A percentile compares a stretch with the other conserved stretches of the same genome.
Evolutionary conservation across 2,113 vertebrate species (phyloP).

Genomic region (Semicossyphus pulcher): DNA sequence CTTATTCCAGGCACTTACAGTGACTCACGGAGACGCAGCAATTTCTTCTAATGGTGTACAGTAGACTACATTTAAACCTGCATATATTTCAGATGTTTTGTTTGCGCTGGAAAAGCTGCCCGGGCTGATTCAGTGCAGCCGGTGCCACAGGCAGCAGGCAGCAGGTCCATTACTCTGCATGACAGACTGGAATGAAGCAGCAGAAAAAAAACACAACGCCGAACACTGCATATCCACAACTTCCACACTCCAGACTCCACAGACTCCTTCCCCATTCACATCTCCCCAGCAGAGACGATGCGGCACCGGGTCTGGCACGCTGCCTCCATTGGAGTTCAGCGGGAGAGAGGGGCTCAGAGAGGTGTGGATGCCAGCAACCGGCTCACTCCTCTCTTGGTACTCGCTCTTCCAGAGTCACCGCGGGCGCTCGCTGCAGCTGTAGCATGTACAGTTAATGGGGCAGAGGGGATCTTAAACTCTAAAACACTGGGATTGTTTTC

Average conservation of each 20-base stretch:
- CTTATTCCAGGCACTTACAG: conserved; percentile 28
- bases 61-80: conserved; percentile 36
- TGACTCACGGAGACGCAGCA: conserved; percentile 28
- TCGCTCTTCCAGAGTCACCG: conserved; percentile 47
- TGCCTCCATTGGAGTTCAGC: conserved; percentile 43
- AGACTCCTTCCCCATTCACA: conserved; percentile 40
- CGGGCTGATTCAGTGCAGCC: conserved; percentile 55
- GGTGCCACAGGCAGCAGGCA: conserved; percentile 62
- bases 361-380: conserved; percentile 50
- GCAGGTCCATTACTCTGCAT: conserved; percentile 71
- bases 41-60: conserved; percentile 43
- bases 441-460: conserved; percentile 40
- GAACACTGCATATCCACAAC: conserved; percentile 57
- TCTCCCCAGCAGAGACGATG: conserved; percentile 56
- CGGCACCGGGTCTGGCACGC: conserved; percentile 51
- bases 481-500: conserved; percentile 55
- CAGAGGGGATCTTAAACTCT: conserved; percentile 36
- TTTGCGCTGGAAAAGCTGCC: conserved; percentile 37
- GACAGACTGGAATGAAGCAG: conserved; percentile 73
- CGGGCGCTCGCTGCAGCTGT: conserved; percentile 45
- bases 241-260: conserved; percentile 46
- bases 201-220: conserved; percentile 63
- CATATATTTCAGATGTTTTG: conserved; percentile 41
- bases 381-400: conserved; percentile 28
- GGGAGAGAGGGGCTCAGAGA: conserved; percentile 47